Percentiles rank a stretch among this genome's conserved stretches.
Evolutionary conservation across 2,113 vertebrate species (phyloP).

Genomic region (Grammomys surdaster): DNA sequence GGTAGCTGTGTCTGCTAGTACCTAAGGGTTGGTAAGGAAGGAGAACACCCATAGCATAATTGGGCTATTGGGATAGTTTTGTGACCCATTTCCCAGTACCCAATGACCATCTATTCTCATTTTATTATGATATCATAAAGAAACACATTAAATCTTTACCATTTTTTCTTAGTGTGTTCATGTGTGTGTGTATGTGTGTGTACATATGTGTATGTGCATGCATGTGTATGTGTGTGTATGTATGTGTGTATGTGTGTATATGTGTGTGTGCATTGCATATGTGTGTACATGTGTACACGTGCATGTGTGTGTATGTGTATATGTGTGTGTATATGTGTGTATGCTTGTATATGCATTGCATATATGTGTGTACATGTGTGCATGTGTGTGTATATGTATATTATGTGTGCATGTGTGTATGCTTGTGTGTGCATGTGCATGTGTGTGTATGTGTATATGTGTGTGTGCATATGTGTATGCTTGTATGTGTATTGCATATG

Average conservation of each 20-base stretch:
- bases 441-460: too few species aligned
- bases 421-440: neutral
- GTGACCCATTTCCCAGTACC: neutral
- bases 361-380: too few species aligned
- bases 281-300: neutral
- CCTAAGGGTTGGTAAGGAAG: neutral
- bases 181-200: neutral
- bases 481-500: too few species aligned
- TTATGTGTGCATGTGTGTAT: neutral
- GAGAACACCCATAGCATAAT: neutral
- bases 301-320: too few species aligned
- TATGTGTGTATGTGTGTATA: too few species aligned
- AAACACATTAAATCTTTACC: neutral
- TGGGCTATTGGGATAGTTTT: neutral
- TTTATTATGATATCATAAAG: neutral
- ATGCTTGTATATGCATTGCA: too few species aligned
- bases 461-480: too few species aligned
- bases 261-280: neutral
- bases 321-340: neutral
- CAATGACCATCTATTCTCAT: neutral
- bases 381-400: fast-evolving
- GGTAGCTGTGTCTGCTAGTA: neutral
- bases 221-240: neutral
- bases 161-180: neutral
- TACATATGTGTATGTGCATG: too few species aligned